Evolutionary conservation across 2,797 vertebrate genomes (phyloP), one percentile per base, ranked within the genome.

Genomic region (Leptoclinus maculatus): DNA sequence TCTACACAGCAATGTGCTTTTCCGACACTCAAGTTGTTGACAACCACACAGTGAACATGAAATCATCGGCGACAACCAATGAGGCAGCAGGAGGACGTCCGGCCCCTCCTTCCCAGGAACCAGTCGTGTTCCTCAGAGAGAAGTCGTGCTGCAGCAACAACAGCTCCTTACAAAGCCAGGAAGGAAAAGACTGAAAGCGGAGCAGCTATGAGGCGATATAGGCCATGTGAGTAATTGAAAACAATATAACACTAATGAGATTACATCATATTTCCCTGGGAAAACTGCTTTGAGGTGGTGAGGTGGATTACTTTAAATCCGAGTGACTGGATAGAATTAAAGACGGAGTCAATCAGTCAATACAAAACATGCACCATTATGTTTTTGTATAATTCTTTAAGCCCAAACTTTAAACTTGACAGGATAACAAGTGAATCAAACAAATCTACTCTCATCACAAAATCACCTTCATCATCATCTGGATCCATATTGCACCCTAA

Each of bases 161-260:
- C 68, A 82, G 65, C 69, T 78, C 38, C 62, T 74, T 60, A 93
- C 91, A 93, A 93, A 92, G 91, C 79, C 91, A 91, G 91, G 91
- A 93, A 94, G 92, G 89, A 92, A 91, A 88, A 69, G 75, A 76
- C 76, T 38, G 66, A 41, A 76, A 69, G 74, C 49, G 39, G 82
- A 80, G 68, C 60, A 56, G 66, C 73, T 74, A 47, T 12, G 21
- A 53, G 80, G 71, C 78, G 67, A 84, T 57, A 25, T 2, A 23
- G 34, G 29, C 69, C 56, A 57, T 63, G 66, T 39, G 54, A 71
- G 54, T 64, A 54, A 72, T 32, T 68, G 53, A 62, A 87, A 83
- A 93, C 88, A 93, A 91, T 80, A 77, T 56, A 57, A 54, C 21
- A 2, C 53, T 29, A 49, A 87, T 74, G 47, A 84, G 53, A 85